Evolutionary conservation across 2,113 vertebrate genomes (phyloP), one percentile per base, ranked within the genome.

Genomic region (Cochlearius cochlearius): DNA sequence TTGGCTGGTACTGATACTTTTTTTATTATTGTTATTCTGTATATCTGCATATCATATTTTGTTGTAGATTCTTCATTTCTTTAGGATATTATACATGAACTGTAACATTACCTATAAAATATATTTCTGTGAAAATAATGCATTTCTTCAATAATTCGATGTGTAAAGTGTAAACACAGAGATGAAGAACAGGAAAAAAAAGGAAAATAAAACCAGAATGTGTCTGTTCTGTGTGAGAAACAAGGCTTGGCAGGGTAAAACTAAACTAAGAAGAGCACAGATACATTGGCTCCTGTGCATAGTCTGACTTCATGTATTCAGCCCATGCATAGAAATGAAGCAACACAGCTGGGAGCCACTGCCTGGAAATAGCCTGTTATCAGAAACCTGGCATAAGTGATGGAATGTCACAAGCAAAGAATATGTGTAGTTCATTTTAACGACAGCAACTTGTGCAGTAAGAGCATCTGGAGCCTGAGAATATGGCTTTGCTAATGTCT

Each of bases 341-440:
- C 36, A 90, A 66, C 62, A 67, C 81, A 96, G 96, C 85, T 96
- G 92, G 74, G 71, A 95, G 53, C 39, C 49, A 64, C 92, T 85
- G 84, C 58, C 45, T 94, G 66, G 60, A 96, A 96, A 91, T 64
- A 90, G 36, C 14, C 62, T 93, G 66, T 86, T 96, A 90, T 84
- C 74, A 94, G 58, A 91, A 94, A 64, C 25, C 27, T 82, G 50
- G 49, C 26, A 50, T 47, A 94, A 93, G n/a, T 91, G 58, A 88
- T 69, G 6, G 56, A 76, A 90, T 79, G 62, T 82, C 58, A 79
- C 47, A 85, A 82, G 25, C 38, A 94, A 96, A 27, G 74, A 93
- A 50, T 77, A 64, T 88, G 58, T 88, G 69, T 38, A 94, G 56
- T 82, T 86, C 77, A 88, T 96, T 94, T 92, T 88, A 96, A 95